Evolutionary conservation across 2,113 vertebrate species (phyloP).

Genomic region (Panurus biarmicus): DNA sequence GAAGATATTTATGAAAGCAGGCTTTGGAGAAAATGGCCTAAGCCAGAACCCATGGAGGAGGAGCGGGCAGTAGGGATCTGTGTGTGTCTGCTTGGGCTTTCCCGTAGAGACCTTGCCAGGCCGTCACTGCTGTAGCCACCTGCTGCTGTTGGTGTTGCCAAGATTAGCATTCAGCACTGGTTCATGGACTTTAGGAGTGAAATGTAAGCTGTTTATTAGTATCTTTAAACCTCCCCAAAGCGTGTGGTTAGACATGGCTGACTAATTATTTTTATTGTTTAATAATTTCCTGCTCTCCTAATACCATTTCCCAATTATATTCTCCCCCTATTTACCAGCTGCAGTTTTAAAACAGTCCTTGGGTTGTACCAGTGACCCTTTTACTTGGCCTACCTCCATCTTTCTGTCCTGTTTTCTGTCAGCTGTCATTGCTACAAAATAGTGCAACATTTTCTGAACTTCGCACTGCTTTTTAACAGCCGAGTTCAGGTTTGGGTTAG

Average conservation of each 20-base stretch:
- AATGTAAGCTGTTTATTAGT: neutral
- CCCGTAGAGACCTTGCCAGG: rapidly evolving
- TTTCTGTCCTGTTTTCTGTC: conserved; percentile 32
- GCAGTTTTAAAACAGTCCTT: neutral
- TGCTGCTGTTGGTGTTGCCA: neutral
- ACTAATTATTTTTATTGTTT: neutral
- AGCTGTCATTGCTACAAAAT: neutral
- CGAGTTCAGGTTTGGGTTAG: neutral
- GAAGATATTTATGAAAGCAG: neutral
- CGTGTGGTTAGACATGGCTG: neutral
- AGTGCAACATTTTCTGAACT: neutral
- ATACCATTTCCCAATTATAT: neutral
- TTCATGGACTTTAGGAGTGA: neutral
- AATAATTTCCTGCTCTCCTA: neutral
- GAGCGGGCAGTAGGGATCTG: neutral
- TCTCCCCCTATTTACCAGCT: neutral
- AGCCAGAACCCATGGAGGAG: neutral
- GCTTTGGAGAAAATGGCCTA: neutral
- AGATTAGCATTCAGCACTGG: neutral
- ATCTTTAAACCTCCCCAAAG: neutral
- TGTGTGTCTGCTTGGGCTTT: neutral
- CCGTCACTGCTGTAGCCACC: neutral
- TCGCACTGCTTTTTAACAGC: neutral
- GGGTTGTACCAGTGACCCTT: neutral
- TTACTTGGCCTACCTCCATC: conserved; percentile 1